These are phyloP conservation scores for Polylopha cassiicola DNA, from an alignment of 2,888 invertebrate species.

Conservation along the genomic window DNA sequence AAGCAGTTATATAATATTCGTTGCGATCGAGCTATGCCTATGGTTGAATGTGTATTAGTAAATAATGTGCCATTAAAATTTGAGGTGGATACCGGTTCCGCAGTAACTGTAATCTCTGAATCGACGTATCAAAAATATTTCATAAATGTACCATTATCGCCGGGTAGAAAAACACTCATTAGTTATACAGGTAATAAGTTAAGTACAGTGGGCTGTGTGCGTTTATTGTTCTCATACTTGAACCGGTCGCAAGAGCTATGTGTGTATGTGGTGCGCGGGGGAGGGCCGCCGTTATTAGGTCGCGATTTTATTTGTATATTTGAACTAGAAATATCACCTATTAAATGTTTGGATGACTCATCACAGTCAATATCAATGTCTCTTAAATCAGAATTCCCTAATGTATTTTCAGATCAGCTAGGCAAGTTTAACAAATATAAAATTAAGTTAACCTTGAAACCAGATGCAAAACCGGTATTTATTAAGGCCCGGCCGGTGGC, in stretches of 20 bases:
- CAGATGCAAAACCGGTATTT: conserved; percentile 18
- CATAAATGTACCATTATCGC: conserved; percentile 21
- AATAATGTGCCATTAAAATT: conserved; percentile 1
- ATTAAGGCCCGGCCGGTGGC: conserved; percentile 16
- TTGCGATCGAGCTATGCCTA: neutral
- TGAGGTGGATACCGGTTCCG: conserved; percentile 26
- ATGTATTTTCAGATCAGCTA: neutral
- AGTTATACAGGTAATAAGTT: conserved; percentile 24
- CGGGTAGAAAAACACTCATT: conserved; percentile 17
- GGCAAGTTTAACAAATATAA: neutral
- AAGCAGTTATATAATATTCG: conserved; percentile 1
- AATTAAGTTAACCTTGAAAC: conserved; percentile 1
- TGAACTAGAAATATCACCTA: neutral
- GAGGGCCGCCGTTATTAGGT: neutral
- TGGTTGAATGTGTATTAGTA: neutral
- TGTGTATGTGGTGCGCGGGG: too few relatives aligned
- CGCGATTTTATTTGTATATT: conserved; percentile 1
- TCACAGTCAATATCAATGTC: too few relatives aligned
- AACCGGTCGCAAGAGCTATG: too few relatives aligned
- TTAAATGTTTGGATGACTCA: neutral
- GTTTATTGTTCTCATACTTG: too few relatives aligned
- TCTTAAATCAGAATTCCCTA: neutral
- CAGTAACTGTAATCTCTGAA: conserved; percentile 26
- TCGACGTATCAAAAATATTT: conserved; percentile 21
- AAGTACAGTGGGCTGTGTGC: too few relatives aligned